phyloP scores from a whole-genome alignment of 2,888 invertebrate genomes.

The Nomada fucata region DNA sequence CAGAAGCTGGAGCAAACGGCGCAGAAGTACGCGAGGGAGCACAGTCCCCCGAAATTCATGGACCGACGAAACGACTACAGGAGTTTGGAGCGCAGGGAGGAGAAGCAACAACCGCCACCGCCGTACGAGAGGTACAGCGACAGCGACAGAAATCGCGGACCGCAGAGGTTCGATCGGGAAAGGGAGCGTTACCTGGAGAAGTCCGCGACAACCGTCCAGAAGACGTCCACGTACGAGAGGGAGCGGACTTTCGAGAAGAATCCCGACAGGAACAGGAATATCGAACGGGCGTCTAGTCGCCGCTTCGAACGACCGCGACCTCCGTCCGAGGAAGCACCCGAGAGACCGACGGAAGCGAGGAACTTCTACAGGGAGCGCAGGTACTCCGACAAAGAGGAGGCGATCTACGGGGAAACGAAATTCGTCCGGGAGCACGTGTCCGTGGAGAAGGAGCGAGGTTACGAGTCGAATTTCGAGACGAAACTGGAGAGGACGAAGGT shows the following conservation, averaged over 20 bases:
- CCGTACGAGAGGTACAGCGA: constrained; percentile 74
- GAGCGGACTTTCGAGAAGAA: constrained; percentile 79
- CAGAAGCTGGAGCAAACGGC: constrained; percentile 83
- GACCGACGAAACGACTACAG: constrained; percentile 78
- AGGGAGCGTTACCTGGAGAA: constrained; percentile 72
- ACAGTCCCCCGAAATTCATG: constrained; percentile 81
- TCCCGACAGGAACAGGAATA: constrained; percentile 73
- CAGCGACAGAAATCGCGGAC: constrained; percentile 55
- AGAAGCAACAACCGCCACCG: constrained; percentile 59
- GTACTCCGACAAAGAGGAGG: constrained; percentile 81
- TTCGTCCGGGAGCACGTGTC: constrained; percentile 62
- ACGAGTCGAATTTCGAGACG: constrained; percentile 83
- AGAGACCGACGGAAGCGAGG: constrained; percentile 73
- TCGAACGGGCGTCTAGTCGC: constrained; percentile 75
- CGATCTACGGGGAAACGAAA: constrained; percentile 79
- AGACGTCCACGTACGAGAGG: constrained; percentile 73
- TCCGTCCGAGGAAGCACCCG: constrained; percentile 82
- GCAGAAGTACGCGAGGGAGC: constrained; percentile 82
- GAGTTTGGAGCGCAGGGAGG: constrained; percentile 65
- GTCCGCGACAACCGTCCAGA: constrained; percentile 44
- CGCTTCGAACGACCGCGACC: constrained; percentile 81
- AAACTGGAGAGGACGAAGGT: constrained; percentile 81
- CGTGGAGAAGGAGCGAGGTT: constrained; percentile 82
- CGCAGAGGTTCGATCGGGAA: constrained; percentile 63
- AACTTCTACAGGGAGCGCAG: constrained; percentile 74